Evolutionary conservation across 2,113 vertebrate genomes (phyloP).

Genomic region (rat (Rattus norvegicus)): GRCr8 NC_086024.1:78474001-78474500

Average conservation of each 20-base stretch:
- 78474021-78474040: constrained; percentile 26
- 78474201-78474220: not conserved
- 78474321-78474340: not conserved
- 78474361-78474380: not conserved
- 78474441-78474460: not conserved
- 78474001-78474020: not conserved
- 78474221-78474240: not conserved
- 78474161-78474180: not conserved
- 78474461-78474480: not conserved
- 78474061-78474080: not conserved
- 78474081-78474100: constrained; percentile 20
- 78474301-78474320: not conserved
- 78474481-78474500: too few relatives aligned
- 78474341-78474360: not conserved
- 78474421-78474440: not conserved
- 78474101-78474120: not conserved
- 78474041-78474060: not conserved
- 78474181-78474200: not conserved
- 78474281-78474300: not conserved
- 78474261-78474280: not conserved
- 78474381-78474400: not conserved
- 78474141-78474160: not conserved
- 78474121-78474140: not conserved
- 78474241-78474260: not conserved
- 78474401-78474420: not conserved